Evolutionary conservation across 2,888 invertebrate species (phyloP), one percentile per base, ranked within the genome.

Genomic region (Eueremaeus valkanovi): DNA sequence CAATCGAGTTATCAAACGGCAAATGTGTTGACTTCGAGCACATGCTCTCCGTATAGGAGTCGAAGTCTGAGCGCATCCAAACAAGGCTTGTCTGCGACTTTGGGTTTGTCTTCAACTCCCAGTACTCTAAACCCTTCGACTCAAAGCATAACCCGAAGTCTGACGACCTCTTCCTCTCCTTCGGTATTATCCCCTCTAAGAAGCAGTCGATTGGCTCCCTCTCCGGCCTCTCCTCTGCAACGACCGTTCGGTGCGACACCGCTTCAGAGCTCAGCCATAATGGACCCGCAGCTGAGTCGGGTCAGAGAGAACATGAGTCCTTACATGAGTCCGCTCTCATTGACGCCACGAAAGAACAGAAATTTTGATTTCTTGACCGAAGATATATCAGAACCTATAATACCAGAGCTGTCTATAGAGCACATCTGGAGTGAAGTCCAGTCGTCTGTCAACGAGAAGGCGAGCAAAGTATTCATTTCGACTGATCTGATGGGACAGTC

Each of bases 381-480:
- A 79, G 79, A 79, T 78, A 79, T 78, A n/a, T 84, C 88, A 0
- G 86, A 90, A 79, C 92, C 92, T 0, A 84, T 93, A 33, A 89
- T 90, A 79, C 95, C 95, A 0, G 91, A 92, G 80, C 87, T 95
- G 78, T 95, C 94, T 81, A 85, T 96, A 63, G 95, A 96, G 79
- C 90, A 92, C 81, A 85, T 95, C 18, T 96, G 95, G 95, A 91
- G 91, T 0, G 95, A 95, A 76, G 80, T 82, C 8, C 80, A 85
- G 80, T 80, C 82, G 81, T 80, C 87, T 3, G 78, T 80, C 6
- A 55, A 29, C 18, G 83, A 88, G 78, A 86, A 88, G 77, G 89
- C 91, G 8, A 86, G 87, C 0, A 92, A 90, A 81, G 91, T 91
- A 0, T 94, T 96, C 81, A 83, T 95, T 33, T 90, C 90, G 73